Percentiles rank a stretch among this genome's conserved stretches.
Conservation (phyloP, 2,113 vertebrate species). For the Trachemys scripta region DNA sequence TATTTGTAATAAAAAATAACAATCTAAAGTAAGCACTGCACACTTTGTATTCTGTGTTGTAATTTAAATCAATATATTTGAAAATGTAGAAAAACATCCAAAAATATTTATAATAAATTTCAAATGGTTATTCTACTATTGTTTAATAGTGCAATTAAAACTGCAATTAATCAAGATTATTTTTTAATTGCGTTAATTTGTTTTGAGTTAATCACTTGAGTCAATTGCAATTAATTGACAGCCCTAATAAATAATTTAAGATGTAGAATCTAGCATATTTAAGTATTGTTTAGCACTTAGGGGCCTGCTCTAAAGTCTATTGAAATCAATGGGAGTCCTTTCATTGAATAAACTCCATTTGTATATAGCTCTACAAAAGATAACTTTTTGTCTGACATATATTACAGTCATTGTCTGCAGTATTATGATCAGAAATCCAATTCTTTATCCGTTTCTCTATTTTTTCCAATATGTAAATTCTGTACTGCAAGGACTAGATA, state of each 20-base stretch:
- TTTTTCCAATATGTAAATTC: neutral
- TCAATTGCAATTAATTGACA: no score
- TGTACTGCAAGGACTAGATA: slow-evolving; percentile 25
- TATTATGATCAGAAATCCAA: slow-evolving; percentile 31
- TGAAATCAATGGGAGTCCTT: neutral
- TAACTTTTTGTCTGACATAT: neutral
- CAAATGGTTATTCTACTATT: no score
- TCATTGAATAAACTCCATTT: neutral
- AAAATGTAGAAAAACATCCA: no score
- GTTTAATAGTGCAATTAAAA: no score
- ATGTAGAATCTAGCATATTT: neutral
- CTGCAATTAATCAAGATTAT: no score
- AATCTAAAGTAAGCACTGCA: no score
- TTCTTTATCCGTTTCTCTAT: slow-evolving; percentile 23
- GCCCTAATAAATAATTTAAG: neutral
- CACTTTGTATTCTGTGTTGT: no score
- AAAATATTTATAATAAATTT: no score
- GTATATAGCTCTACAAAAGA: neutral
- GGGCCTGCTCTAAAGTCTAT: neutral
- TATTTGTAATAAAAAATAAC: no score
- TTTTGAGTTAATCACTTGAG: no score
- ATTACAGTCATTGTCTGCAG: neutral
- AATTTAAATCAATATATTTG: no score
- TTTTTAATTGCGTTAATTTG: no score
- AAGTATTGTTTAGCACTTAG: neutral